Evolutionary conservation across 2,797 vertebrate genomes (phyloP).

Genomic region (Diplodus sargus): DNA sequence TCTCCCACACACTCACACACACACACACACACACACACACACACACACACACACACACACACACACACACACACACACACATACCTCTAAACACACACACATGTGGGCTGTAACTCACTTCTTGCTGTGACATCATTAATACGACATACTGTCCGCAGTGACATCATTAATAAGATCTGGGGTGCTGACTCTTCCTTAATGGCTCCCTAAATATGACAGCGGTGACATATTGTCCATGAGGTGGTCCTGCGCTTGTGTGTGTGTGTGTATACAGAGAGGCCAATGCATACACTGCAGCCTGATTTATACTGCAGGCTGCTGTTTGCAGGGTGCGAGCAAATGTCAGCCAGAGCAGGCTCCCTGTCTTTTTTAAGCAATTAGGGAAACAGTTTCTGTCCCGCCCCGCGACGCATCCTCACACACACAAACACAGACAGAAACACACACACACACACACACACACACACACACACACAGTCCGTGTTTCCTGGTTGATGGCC

Average conservation of each 20-base stretch:
- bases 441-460: slow-evolving; percentile 42
- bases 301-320: slow-evolving; percentile 75
- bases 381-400: slow-evolving; percentile 71
- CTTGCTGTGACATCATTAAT: slow-evolving; percentile 81
- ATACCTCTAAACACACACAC: slow-evolving; percentile 23
- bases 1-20: slow-evolving; percentile 38
- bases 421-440: slow-evolving; percentile 31
- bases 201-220: slow-evolving; percentile 79
- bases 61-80: slow-evolving; percentile 32
- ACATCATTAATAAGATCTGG: slow-evolving; percentile 79
- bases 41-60: neutral
- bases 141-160: slow-evolving; percentile 76
- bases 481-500: slow-evolving; percentile 69
- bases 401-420: slow-evolving; percentile 51
- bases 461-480: slow-evolving; percentile 32
- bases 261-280: slow-evolving; percentile 36
- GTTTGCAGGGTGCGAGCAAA: slow-evolving; percentile 71
- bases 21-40: too few relatives aligned
- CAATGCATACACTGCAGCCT: slow-evolving; percentile 59
- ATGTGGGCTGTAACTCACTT: slow-evolving; percentile 63
- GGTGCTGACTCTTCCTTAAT: slow-evolving; percentile 77
- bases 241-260: slow-evolving; percentile 48
- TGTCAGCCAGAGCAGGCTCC: slow-evolving; percentile 73
- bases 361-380: slow-evolving; percentile 80
- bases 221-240: slow-evolving; percentile 70